A percentile compares a stretch with the other conserved stretches of the same genome.
These are phyloP conservation scores for Lepus americanus DNA, from an alignment of 2,113 vertebrate species.

Conservation along the genomic window DNA sequence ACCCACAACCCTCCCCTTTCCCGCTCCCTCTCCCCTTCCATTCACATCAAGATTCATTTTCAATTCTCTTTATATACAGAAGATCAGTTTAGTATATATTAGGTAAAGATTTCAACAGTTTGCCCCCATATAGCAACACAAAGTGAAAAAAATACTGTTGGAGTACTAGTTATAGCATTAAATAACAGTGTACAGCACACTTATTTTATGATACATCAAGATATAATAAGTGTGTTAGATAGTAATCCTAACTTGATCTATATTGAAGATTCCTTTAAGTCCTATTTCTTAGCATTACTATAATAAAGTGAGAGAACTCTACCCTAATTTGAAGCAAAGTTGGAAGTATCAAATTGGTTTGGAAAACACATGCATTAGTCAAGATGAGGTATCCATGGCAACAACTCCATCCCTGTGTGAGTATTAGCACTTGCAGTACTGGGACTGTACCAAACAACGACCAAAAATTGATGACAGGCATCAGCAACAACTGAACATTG, in stretches of 20 bases:
- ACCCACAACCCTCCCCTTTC: too few relatives aligned
- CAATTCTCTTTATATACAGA: too few relatives aligned
- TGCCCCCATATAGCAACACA: too few relatives aligned
- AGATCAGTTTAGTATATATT: too few relatives aligned
- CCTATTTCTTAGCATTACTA: not conserved
- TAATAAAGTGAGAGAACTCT: not conserved
- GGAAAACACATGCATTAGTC: not conserved
- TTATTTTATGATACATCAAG: not conserved
- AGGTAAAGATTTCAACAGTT: too few relatives aligned
- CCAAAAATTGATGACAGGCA: not conserved
- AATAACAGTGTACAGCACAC: not conserved
- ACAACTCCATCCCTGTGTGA: not conserved
- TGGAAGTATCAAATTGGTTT: slow-evolving; percentile 12
- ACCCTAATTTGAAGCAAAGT: not conserved
- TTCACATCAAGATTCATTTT: too few relatives aligned
- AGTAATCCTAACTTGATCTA: not conserved
- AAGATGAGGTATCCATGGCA: not conserved
- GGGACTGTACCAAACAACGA: not conserved
- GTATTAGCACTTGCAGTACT: not conserved
- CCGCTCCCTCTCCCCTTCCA: too few relatives aligned
- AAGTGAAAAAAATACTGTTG: too few relatives aligned
- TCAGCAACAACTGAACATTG: not conserved
- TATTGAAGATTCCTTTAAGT: not conserved
- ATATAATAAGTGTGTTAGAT: not conserved
- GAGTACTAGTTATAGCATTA: too few relatives aligned